phyloP scores from a whole-genome alignment of 2,113 vertebrate species.

The Sorex araneus region DNA sequence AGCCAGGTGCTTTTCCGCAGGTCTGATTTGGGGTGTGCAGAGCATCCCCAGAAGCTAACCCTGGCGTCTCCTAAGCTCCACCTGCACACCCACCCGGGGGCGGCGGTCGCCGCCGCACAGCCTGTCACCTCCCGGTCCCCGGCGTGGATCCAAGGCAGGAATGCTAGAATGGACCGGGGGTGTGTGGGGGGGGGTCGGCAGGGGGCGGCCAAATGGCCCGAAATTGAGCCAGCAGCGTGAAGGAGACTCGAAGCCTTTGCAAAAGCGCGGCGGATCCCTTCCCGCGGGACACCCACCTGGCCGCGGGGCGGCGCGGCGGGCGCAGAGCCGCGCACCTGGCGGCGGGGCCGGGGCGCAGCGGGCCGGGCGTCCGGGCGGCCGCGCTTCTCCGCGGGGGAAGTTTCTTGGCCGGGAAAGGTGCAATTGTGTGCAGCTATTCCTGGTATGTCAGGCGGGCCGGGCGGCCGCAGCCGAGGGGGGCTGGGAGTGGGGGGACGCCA shows the following conservation, averaged over 20 bases:
- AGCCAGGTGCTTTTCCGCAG: background rate
- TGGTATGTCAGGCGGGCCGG: conserved; percentile 70
- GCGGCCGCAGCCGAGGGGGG: conserved; percentile 44
- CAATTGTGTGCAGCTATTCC: conserved; percentile 79
- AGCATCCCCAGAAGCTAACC: background rate
- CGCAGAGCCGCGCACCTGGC: background rate
- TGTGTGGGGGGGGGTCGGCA: too few relatives aligned
- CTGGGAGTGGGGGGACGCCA: background rate
- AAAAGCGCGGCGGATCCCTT: background rate
- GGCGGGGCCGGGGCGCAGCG: background rate
- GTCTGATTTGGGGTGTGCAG: background rate
- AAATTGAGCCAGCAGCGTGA: background rate
- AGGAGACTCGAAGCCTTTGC: background rate
- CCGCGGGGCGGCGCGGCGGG: background rate
- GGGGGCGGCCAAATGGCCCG: background rate
- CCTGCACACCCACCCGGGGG: background rate
- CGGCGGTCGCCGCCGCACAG: background rate
- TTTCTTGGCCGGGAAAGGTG: conserved; percentile 73
- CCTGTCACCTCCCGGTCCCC: background rate
- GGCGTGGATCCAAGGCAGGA: background rate
- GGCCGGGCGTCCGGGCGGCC: background rate
- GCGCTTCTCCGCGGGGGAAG: conserved; percentile 37
- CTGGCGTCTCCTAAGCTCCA: too few relatives aligned
- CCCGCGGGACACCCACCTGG: background rate
- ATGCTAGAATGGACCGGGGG: too few relatives aligned